Evolutionary conservation across 2,888 invertebrate species (phyloP).

Genomic region (Coenonympha glycerion): DNA sequence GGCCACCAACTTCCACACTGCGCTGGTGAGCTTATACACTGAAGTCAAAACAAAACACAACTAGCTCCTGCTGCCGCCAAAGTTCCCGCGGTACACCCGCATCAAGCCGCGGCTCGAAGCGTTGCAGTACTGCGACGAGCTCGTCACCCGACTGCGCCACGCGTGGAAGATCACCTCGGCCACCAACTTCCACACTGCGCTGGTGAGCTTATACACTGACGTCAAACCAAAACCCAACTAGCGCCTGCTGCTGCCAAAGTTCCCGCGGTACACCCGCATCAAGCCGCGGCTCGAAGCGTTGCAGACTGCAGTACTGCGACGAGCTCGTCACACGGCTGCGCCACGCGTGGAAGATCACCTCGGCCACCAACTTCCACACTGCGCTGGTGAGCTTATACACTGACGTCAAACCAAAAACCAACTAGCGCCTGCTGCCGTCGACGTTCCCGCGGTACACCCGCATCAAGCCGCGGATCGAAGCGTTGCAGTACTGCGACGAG

Average conservation of each 20-base stretch:
- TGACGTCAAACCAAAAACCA: no score
- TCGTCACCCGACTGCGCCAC: slow-evolving; percentile 86
- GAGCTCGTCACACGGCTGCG: slow-evolving; percentile 88
- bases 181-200: slow-evolving; percentile 85
- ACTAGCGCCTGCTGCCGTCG: no score
- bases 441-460: slow-evolving; percentile 98
- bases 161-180: slow-evolving; percentile 88
- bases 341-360: slow-evolving; percentile 87
- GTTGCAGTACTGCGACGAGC: slow-evolving; percentile 85
- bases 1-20: slow-evolving; percentile 85
- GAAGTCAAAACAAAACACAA: no score
- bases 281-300: slow-evolving; percentile 85
- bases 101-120: slow-evolving; percentile 88
- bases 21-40: slow-evolving; percentile 78
- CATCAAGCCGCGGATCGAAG: slow-evolving; percentile 86
- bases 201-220: slow-evolving; percentile 74
- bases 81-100: slow-evolving; percentile 97
- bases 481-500: slow-evolving; percentile 87
- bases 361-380: slow-evolving; percentile 85
- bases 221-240: no score
- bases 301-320: slow-evolving; percentile 85
- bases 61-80: slow-evolving; percentile 96
- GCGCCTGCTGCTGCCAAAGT: slow-evolving; percentile 96
- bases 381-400: slow-evolving; percentile 79
- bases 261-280: slow-evolving; percentile 96